Base-by-base conservation (phyloP, 2,888 invertebrate species). In the Drosophila phalerata region DNA sequence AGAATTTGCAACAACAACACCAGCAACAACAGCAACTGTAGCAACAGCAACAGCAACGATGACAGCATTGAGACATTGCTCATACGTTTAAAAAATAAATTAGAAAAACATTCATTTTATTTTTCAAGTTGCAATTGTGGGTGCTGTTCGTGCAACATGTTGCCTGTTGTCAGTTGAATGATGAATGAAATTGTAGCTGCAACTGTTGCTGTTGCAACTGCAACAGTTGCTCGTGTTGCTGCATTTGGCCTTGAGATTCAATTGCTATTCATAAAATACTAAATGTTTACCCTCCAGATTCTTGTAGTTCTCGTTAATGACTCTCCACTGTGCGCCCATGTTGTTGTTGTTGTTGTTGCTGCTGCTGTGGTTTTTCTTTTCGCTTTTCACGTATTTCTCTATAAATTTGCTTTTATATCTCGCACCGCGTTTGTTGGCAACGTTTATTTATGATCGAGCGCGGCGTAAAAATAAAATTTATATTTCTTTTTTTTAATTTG, bases 261-360 rank as follows among this genome's bases (percentile, higher is more conserved):
- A 25, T 15, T 37, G 37, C 25, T 37, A 34, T 49, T 11, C 9
- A 34, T 45, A 15, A 11, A 25, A 9, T 25, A 38, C 17, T 30
- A n/a, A 42, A 32, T 61, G 40, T 78, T 89, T 87, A 91, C 91
- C 91, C 76, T 91, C 91, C 78, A 91, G 69, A 73, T 90, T 90
- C 65, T 91, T 91, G 77, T 91, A 91, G 77, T 88, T 91, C 60
- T 63, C 72, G 75, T 91, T 91, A 66, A 91, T 91, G 72, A 74
- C 51, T 67, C 87, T 90, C 91, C 91, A 91, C 85, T 91, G 88
- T 69, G 89, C 77, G 58, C 81, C 90, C 91, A 91, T 91, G 40
- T 30, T 71, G 28, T 42, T 34, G 22, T 17, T 48, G 19, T 37
- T 34, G 42, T 4, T 43, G 22, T 45, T 45, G 22, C 17, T 56